Conservation (phyloP, 2,113 vertebrate genomes). For the Alosa alosa region DNA sequence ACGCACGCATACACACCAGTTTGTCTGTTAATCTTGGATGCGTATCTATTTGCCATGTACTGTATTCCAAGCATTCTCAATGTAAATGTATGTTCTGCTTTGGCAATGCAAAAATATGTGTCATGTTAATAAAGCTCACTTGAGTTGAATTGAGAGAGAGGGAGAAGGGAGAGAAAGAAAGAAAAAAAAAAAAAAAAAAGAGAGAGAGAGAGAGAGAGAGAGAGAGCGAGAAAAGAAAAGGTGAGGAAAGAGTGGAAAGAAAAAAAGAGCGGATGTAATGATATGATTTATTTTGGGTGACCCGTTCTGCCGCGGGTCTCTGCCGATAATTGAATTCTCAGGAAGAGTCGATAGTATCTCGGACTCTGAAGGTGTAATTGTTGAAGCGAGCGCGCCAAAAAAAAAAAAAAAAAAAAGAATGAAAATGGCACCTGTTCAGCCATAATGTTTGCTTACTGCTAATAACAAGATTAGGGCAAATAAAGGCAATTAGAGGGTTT, state of each 20-base stretch:
- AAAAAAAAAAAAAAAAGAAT: background rate
- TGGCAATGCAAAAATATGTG: no score
- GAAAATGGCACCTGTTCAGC: background rate
- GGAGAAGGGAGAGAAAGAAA: no score
- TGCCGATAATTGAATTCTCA: background rate
- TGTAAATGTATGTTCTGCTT: no score
- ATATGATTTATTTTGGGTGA: background rate
- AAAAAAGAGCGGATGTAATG: background rate
- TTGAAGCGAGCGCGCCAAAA: background rate
- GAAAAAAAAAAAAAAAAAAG: no score
- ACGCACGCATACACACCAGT: no score
- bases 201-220: background rate
- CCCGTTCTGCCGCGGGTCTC: background rate
- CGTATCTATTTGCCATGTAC: no score
- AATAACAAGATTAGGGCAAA: slow-evolving; percentile 5
- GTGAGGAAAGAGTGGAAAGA: background rate
- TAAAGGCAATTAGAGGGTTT: background rate
- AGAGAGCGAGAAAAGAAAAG: background rate
- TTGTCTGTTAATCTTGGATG: no score
- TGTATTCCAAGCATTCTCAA: no score
- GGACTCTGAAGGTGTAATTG: background rate
- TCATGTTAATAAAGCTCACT: no score
- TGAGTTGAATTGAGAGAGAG: no score
- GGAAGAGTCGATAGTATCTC: background rate
- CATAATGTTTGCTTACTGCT: slow-evolving; percentile 12